Evolutionary conservation across 1,140 invertebrate genomes (phyloP), one percentile per base, ranked within the genome.

Genomic region (Tetranychus urticae): DNA sequence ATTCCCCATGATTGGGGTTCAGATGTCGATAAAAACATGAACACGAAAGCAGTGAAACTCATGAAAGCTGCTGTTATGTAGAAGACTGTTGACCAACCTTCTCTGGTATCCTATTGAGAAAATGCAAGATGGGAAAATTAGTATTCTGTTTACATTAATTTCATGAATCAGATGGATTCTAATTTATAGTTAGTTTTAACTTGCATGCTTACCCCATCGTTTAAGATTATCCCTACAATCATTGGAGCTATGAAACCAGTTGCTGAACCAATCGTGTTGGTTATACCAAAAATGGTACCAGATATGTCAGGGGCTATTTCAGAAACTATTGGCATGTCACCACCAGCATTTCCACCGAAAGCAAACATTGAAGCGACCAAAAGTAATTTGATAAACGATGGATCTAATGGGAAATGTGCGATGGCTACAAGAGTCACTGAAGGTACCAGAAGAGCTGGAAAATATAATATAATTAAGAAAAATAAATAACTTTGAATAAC

Each of bases 321-420:
- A 33, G 45, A 56, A 6, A 57, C 56, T 12, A 66, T 64, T 8
- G 65, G 62, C 12, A 63, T 55, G 34, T 68, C 63, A 6, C 67
- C 67, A n/a, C 67, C 67, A 7, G 63, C 64, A 39, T 56, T 56
- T 4, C 65, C 46, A 5, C 66, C 67, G n/a, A 62, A 56, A 1
- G 60, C 61, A 33, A 63, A 63, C 63, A 68, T 65, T 1, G 56
- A 14, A 1, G 23, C n/a, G n/a, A 52, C 8, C 2, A 52, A 33
- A 4, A 33, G n/a, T 13, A n/a, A 7, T 31, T 31, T 52, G 31
- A 52, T 33, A 52, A n/a, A n/a, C 7, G 50, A 13, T n/a, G n/a
- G n/a, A 6, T 31, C n/a, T 8, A 31, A n/a, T 7, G n/a, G n/a
- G n/a, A 52, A 1, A 2, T 31, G 8, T n/a, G 50, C n/a, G 23